These are phyloP conservation scores for Aelia acuminata DNA, from an alignment of 2,888 invertebrate species.

Conservation along the genomic window DNA sequence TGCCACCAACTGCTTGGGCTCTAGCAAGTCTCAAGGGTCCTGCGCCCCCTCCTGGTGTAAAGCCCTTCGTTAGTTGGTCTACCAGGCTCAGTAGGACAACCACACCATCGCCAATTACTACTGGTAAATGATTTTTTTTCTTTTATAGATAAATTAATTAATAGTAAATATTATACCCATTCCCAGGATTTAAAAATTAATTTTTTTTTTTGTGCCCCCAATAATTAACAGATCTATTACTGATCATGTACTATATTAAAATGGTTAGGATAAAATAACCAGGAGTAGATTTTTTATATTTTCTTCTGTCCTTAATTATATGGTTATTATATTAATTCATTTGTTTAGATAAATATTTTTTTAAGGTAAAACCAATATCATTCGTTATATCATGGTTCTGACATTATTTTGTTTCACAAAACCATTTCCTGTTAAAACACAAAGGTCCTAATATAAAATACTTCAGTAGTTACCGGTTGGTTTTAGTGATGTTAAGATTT, in stretches of 20 bases:
- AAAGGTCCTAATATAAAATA: no score
- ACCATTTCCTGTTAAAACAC: not conserved
- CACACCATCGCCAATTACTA: constrained; percentile 41
- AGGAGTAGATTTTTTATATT: no score
- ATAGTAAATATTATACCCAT: no score
- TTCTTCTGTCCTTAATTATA: no score
- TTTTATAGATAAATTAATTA: no score
- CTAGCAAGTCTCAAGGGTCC: constrained; percentile 59
- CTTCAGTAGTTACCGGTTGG: no score
- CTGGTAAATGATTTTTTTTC: constrained; percentile 31
- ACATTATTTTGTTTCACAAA: not conserved
- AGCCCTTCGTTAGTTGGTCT: constrained; percentile 63
- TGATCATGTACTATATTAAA: no score
- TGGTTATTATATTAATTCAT: not conserved
- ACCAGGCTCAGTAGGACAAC: constrained; percentile 61
- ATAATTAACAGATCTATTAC: no score
- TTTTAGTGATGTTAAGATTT: no score
- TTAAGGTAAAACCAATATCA: not conserved
- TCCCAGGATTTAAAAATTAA: no score
- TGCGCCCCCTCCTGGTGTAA: constrained; percentile 51
- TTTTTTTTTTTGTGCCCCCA: no score
- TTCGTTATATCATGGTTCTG: not conserved
- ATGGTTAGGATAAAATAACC: no score
- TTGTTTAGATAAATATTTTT: not conserved
- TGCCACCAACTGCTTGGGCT: constrained; percentile 63